Evolutionary conservation across 2,888 invertebrate genomes (phyloP), one percentile per base, ranked within the genome.

Genomic region (Branchellion lobata): DNA sequence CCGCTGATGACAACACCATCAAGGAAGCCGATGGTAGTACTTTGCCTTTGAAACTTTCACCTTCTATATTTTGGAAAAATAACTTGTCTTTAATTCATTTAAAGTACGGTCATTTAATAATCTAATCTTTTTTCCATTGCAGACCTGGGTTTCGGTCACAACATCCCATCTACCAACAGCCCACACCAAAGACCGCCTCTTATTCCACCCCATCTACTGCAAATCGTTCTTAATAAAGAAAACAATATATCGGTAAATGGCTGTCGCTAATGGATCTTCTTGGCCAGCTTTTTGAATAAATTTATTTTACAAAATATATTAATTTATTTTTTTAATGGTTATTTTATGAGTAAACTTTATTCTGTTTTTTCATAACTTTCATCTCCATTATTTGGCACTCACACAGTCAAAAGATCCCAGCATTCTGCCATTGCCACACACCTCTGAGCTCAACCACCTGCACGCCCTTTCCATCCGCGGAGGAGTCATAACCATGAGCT

Each of bases 381-480:
- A 24, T 5, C 14, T 34, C 14, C 3, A 33, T n/a, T 24, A 18
- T 8, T 36, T 5, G 21, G 33, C 29, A 1, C 14, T n/a, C n/a
- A n/a, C n/a, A 21, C n/a, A 91, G 91, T 82, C 89, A 96, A 94
- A 97, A 89, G 99, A 99, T 88, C 99, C 99, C 76, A 97, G 97
- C 75, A 90, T 99, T 84, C 89, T 99, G 84, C 99, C 99, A 24
- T 98, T 99, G 89, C 99, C 99, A 75, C 98, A 98, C 88, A 98
- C 98, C 87, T 99, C 99, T 33, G 99, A 99, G 98, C 90, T 99
- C 86, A 99, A 99, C 88, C 99, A 99, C 88, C 90, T 99, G 79
- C 99, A 99, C 88, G 99, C 99, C n/a, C 90, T 99, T 82, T 97
- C 97, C 74, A 99, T 99, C 85, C 98, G 98, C 86, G 88, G 88